These are phyloP conservation scores for Pachyramphus minor DNA, from an alignment of 2,113 vertebrate genomes.

Conservation along the genomic window DNA sequence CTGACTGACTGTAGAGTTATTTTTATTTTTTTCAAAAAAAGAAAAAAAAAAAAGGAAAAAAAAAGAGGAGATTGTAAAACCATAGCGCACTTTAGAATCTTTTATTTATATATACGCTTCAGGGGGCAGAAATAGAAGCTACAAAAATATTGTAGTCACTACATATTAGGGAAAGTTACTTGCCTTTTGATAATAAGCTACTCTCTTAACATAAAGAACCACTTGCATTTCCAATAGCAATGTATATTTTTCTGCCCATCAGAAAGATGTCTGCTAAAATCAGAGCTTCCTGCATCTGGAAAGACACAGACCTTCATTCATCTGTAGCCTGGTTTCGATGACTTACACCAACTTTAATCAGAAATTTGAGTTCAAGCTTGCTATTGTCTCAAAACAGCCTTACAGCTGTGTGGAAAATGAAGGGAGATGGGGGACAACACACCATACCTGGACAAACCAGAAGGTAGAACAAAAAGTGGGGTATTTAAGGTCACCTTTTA, in stretches of 20 bases:
- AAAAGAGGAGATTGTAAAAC: not conserved
- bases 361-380: not conserved
- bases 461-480: not conserved
- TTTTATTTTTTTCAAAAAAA: slow-evolving; percentile 23
- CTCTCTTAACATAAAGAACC: not conserved
- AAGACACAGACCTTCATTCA: not conserved
- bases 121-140: not conserved
- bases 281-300: not conserved
- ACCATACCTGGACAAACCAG: not conserved
- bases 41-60: not conserved
- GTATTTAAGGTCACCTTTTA: not conserved
- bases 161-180: not conserved
- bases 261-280: not conserved
- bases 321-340: not conserved
- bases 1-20: not conserved
- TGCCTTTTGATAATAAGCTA: not conserved
- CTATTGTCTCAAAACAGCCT: not conserved
- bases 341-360: not conserved
- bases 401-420: not conserved
- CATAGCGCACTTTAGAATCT: not conserved
- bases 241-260: not conserved
- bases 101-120: not conserved
- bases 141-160: not conserved
- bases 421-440: not conserved
- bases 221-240: not conserved